Evolutionary conservation across 1,140 invertebrate species (phyloP), one percentile per base, ranked within the genome.

Genomic region (Chionoecetes opilio): DNA sequence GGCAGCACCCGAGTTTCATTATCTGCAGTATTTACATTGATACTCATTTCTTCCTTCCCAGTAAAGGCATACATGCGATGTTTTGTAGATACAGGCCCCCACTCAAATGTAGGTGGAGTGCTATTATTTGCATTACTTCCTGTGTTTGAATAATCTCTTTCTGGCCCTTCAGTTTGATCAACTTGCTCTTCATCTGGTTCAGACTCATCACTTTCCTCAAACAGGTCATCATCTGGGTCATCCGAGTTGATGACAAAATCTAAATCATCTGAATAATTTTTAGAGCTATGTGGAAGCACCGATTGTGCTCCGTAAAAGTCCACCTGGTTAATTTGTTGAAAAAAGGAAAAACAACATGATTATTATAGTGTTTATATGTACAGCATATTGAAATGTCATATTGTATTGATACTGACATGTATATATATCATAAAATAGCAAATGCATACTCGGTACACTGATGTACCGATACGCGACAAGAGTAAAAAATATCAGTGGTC

Each of bases 31-130:
- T 17, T 38, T 26, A 32, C 5, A 38, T 11, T 91, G 31, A 46
- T 26, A 91, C 37, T 46, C 31, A 91, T 46, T 91, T 63, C 38
- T 91, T 91, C 89, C 46, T 91, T 91, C 21, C 89, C 89, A n/a
- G 89, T 91, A 91, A 53, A 91, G 29, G 46, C 53, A 46, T 46
- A 32, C 31, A 32, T 29, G 53, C 41, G 26, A 29, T n/a, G 46
- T 31, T 91, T 53, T n/a, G 38, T 11, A 29, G 38, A 46, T 46
- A 75, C 89, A 38, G 88, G 88, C 41, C 11, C 11, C 88, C 88
- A 90, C 17, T 90, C 88, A n/a, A n/a, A n/a, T n/a, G n/a, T n/a
- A 91, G 89, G 29, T 46, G 17, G 38, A 9, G 89, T 75, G 41
- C 53, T 75, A 21, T 26, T 75, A 21, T 75, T 75, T 75, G 8